These are phyloP conservation scores for Urocyon cinereoargenteus DNA, from an alignment of 2,797 vertebrate species.

Conservation along the genomic window DNA sequence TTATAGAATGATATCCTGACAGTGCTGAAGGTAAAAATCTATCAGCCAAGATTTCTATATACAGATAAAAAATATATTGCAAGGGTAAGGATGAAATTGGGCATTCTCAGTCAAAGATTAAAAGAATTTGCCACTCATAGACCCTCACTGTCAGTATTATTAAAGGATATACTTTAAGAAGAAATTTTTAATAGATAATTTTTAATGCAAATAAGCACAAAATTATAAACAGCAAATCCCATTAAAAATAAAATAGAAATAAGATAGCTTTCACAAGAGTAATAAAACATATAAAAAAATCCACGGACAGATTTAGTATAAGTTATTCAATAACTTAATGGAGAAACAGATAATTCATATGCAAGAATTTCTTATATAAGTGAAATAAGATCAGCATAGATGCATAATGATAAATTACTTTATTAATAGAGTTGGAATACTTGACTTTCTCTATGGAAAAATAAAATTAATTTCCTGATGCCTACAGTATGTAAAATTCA, in stretches of 20 bases:
- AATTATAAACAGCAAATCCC: neutral
- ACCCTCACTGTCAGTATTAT: neutral
- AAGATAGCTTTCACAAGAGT: neutral
- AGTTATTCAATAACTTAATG: neutral
- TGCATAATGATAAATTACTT: neutral
- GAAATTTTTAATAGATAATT: neutral
- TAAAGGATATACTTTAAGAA: neutral
- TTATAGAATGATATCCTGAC: neutral
- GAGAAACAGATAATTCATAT: neutral
- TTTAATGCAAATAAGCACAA: neutral
- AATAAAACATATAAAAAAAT: neutral
- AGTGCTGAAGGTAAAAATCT: neutral
- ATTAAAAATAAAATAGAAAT: neutral
- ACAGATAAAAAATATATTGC: neutral
- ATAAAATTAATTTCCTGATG: neutral
- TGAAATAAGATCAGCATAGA: neutral
- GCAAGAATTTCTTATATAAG: neutral
- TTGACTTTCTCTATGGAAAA: neutral
- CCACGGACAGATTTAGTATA: neutral
- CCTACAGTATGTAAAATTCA: neutral
- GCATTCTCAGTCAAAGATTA: neutral
- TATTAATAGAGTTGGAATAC: neutral
- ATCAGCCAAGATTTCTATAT: neutral
- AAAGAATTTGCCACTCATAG: neutral
- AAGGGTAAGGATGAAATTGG: neutral